These are phyloP conservation scores for Calidris pygmaea DNA, from an alignment of 2,113 vertebrate species.

Conservation along the genomic window DNA sequence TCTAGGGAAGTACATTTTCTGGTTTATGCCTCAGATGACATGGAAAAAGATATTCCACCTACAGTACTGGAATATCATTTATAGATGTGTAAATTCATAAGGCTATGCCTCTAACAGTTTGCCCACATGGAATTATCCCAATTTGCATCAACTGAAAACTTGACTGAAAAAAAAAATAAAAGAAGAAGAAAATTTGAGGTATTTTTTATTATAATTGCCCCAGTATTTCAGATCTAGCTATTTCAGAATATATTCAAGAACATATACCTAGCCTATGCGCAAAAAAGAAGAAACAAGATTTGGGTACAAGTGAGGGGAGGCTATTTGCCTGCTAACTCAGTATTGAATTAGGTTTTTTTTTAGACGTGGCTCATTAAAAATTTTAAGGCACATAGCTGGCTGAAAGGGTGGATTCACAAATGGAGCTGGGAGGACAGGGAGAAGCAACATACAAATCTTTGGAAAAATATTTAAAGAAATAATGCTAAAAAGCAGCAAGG, in stretches of 20 bases:
- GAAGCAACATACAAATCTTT: background rate
- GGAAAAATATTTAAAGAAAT: constrained; percentile 48
- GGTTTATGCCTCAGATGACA: constrained; percentile 53
- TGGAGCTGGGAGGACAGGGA: background rate
- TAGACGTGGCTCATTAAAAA: background rate
- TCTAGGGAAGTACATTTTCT: constrained; percentile 47
- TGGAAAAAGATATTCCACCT: constrained; percentile 62
- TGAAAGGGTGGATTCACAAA: background rate
- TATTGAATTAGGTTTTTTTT: background rate
- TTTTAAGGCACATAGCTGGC: background rate
- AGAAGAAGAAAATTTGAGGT: background rate
- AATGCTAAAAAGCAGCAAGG: background rate
- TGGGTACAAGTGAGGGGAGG: background rate
- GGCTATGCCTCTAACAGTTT: constrained; percentile 32
- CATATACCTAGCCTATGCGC: background rate
- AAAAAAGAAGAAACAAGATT: background rate
- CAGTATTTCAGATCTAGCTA: background rate
- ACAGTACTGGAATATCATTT: constrained; percentile 58
- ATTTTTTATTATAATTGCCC: background rate
- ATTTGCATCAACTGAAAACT: background rate
- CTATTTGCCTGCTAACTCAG: background rate
- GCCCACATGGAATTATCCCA: constrained; percentile 10
- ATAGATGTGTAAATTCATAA: constrained; percentile 48
- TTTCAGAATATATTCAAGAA: background rate
- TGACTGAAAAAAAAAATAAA: background rate